A percentile compares a stretch with the other conserved stretches of the same genome.
Evolutionary conservation across 2,888 invertebrate species (phyloP).

Genomic region (Mythimna impura): DNA sequence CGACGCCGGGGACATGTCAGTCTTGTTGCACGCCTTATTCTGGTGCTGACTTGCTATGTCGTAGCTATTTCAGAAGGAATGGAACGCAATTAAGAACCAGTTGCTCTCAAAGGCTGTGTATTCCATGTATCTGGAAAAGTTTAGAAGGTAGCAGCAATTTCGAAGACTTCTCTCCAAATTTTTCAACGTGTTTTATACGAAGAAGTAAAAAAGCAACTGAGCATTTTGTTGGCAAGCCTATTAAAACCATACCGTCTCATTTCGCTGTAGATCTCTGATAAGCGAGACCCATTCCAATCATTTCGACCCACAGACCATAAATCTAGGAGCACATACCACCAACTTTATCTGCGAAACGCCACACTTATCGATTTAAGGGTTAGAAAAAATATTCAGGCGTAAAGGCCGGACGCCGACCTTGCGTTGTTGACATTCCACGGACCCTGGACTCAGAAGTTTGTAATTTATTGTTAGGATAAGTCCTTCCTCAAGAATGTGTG

Average conservation of each 20-base stretch:
- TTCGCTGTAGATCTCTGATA: slow-evolving; percentile 30
- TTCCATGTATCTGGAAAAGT: background rate
- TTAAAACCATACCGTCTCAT: slow-evolving; percentile 26
- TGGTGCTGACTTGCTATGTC: slow-evolving; percentile 15
- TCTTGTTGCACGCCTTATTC: slow-evolving; percentile 56
- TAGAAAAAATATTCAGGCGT: slow-evolving; percentile 42
- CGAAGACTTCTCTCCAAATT: background rate
- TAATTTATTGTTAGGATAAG: slow-evolving; percentile 37
- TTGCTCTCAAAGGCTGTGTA: background rate
- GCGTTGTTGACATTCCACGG: slow-evolving; percentile 48
- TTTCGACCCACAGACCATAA: slow-evolving; percentile 29
- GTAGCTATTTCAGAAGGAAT: background rate
- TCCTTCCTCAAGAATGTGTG: slow-evolving; percentile 20
- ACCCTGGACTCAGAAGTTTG: slow-evolving; percentile 36
- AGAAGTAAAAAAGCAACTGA: background rate
- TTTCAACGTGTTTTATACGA: background rate
- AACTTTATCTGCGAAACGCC: slow-evolving; percentile 48
- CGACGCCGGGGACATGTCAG: slow-evolving; percentile 73
- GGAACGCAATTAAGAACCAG: background rate
- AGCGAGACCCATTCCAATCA: slow-evolving; percentile 19
- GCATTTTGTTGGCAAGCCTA: slow-evolving; percentile 7
- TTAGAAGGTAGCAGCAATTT: background rate
- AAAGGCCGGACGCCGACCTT: slow-evolving; percentile 22
- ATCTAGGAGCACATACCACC: slow-evolving; percentile 38
- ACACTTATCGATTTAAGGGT: slow-evolving; percentile 45